Evolutionary conservation across 2,113 vertebrate species (phyloP).

Genomic region (Silurus asotus): DNA sequence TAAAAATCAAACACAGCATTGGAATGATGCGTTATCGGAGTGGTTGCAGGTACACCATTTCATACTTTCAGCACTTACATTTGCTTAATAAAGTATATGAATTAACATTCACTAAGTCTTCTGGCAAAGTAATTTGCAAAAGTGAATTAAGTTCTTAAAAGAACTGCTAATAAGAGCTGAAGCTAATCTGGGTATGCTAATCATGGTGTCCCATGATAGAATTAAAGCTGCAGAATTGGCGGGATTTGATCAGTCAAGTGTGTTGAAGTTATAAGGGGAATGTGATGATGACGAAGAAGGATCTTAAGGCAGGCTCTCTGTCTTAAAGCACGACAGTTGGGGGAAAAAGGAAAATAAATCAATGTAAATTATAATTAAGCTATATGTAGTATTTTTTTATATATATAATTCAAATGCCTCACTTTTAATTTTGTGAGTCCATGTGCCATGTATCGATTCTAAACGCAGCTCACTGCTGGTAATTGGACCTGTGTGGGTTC

Average conservation of each 20-base stretch:
- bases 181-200: conserved; percentile 79
- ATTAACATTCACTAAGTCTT: conserved; percentile 29
- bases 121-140: conserved; percentile 32
- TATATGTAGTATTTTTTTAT: not conserved
- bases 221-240: conserved; percentile 66
- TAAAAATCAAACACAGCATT: not conserved
- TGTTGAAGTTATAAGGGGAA: conserved; percentile 66
- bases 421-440: conserved; percentile 10
- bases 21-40: not conserved
- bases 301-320: conserved; percentile 66
- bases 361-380: not conserved
- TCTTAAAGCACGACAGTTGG: conserved; percentile 24
- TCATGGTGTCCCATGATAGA: conserved; percentile 52
- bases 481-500: conserved; percentile 76
- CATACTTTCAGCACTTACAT: not conserved
- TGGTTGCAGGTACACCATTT: not conserved
- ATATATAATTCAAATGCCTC: not conserved
- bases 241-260: conserved; percentile 66
- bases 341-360: not conserved
- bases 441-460: conserved; percentile 85
- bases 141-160: conserved; percentile 53
- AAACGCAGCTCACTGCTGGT: conserved; percentile 83
- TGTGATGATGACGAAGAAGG: conserved; percentile 35
- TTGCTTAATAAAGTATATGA: conserved; percentile 40
- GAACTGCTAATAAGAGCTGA: conserved; percentile 72